Percentiles rank a stretch among this genome's conserved stretches.
Conservation (phyloP, 2,113 vertebrate species). For the Ammodytes marinus region DNA sequence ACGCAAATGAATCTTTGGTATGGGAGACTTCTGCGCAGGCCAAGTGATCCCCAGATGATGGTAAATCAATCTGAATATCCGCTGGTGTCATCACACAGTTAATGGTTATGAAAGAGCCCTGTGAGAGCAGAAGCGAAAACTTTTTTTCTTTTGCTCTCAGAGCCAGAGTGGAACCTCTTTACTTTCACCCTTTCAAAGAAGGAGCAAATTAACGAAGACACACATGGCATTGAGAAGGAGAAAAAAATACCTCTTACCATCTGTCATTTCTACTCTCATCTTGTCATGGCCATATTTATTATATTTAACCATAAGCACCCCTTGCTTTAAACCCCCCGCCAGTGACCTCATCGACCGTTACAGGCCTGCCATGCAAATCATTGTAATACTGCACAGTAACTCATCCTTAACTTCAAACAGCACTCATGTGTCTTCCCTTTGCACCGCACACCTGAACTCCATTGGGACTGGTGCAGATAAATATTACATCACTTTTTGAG, state of each 20-base stretch:
- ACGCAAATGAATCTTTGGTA: constrained; percentile 78
- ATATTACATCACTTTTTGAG: constrained; percentile 46
- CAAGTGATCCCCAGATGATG: constrained; percentile 73
- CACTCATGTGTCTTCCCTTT: constrained; percentile 34
- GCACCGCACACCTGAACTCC: constrained; percentile 58
- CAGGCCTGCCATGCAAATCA: constrained; percentile 68
- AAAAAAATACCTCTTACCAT: constrained; percentile 47
- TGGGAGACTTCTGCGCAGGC: constrained; percentile 57
- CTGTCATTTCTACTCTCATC: constrained; percentile 65
- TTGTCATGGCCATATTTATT: constrained; percentile 69
- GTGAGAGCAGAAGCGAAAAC: constrained; percentile 55
- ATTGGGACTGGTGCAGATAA: constrained; percentile 36
- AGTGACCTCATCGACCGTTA: constrained; percentile 63
- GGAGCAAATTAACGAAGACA: constrained; percentile 57
- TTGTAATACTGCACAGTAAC: constrained; percentile 47
- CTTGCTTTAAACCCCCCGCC: constrained; percentile 55
- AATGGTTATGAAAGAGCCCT: constrained; percentile 82
- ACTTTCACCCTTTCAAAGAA: constrained; percentile 50
- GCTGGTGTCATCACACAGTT: constrained; percentile 76
- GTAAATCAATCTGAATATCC: constrained; percentile 85
- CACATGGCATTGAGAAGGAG: constrained; percentile 56
- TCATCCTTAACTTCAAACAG: constrained; percentile 57
- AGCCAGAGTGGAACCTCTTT: constrained; percentile 53
- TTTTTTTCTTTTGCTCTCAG: constrained; percentile 44
- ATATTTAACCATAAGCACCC: constrained; percentile 55